Base-by-base conservation (phyloP, 2,888 invertebrate species). In the Eucriotettix oculatus region DNA sequence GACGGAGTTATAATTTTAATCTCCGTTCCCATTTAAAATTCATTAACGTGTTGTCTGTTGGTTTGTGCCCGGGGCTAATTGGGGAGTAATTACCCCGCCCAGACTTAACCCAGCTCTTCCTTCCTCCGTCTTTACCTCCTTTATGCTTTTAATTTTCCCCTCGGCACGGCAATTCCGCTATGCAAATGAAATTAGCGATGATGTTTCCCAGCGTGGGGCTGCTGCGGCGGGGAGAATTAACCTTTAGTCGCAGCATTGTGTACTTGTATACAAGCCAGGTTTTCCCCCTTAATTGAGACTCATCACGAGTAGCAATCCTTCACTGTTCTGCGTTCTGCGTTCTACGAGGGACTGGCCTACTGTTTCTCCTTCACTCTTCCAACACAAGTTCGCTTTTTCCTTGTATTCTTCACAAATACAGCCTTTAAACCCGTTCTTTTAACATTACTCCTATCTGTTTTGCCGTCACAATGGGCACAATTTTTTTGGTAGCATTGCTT, bases 131-230 rank as follows among this genome's bases (percentile, higher is more conserved):
- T 58, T 58, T 56, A 42, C 44, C 41, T 56, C 54, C 57, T 56
- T 62, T 61, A 62, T 61, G 60, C 60, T 62, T 62, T 62, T 62
- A 62, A 62, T 62, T 62, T 62, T 60, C 60, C 56, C 56, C n/a
- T 59, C 60, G 17, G 52, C 54, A 29, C 57, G 60, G 42, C 60
- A 58, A 62, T 62, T 62, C 60, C 57, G 60, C 60, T 61, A 64
- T 64, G 64, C 61, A 64, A 64, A 64, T 64, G 61, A 62, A 64
- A 64, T 64, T 64, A 62, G 64, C 58, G 64, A 61, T 61, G 60
- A 62, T 64, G 61, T 62, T 58, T 48, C 14, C 48, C 48, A 48
- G 48, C 48, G n/a, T 48, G 48, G 48, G 48, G 48, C 48, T 48
- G 48, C 48, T 54, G 16, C 29, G 16, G 56, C 56, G 60, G 48